A percentile compares a stretch with the other conserved stretches of the same genome.
Evolutionary conservation across 64 coral and sea anemone genomes (phyloP).

Genomic region (Cladopsammia gracilis): DNA sequence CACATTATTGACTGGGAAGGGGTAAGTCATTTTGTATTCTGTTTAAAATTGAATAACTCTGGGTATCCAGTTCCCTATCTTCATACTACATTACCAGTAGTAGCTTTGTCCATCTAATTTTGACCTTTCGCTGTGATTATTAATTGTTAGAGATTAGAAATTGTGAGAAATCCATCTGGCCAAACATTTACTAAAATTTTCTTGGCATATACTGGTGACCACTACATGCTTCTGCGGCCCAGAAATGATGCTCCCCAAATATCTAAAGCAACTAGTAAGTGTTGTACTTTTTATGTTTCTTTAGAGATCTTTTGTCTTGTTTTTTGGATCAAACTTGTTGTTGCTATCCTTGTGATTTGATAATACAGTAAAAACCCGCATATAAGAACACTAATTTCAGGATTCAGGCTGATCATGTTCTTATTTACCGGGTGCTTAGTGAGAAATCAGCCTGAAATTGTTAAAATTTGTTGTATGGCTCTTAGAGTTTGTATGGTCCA

Average conservation of each 20-base stretch:
- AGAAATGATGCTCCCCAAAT: too few species aligned
- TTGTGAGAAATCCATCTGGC: background rate
- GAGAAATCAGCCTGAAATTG: slow-evolving; percentile 52
- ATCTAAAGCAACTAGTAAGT: too few species aligned
- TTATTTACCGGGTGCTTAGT: slow-evolving; percentile 40
- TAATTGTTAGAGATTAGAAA: too few species aligned
- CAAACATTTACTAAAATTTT: background rate
- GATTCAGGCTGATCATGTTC: slow-evolving; percentile 6
- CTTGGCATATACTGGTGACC: slow-evolving; percentile 19
- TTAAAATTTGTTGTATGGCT: background rate
- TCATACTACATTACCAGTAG: too few species aligned
- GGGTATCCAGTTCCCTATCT: too few species aligned
- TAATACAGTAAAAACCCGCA: slow-evolving; percentile 30
- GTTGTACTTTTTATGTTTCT: too few species aligned
- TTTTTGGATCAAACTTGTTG: too few species aligned
- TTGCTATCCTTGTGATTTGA: background rate
- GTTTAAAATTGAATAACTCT: too few species aligned
- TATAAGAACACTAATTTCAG: slow-evolving; percentile 34
- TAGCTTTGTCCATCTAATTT: too few species aligned
- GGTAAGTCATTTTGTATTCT: slow-evolving; percentile 19
- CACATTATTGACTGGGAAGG: slow-evolving; percentile 60
- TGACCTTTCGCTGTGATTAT: too few species aligned
- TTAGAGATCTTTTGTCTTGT: too few species aligned
- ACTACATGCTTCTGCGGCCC: slow-evolving; percentile 22
- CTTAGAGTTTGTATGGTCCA: too few species aligned